These are phyloP conservation scores for Pseudochirops corinnae DNA, from an alignment of 2,797 vertebrate genomes.

Conservation along the genomic window DNA sequence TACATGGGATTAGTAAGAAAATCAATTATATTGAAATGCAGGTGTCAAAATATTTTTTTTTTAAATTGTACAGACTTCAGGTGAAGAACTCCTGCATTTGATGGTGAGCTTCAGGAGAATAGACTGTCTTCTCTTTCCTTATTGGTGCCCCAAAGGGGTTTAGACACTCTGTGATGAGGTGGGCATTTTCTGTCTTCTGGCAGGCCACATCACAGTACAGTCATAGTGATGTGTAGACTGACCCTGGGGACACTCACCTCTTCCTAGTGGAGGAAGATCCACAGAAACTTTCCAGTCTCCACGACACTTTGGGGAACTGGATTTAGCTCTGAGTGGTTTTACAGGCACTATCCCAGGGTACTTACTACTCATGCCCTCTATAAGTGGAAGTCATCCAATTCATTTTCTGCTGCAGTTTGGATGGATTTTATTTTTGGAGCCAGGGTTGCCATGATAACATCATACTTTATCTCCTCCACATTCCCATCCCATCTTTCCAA, in stretches of 20 bases:
- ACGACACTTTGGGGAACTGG: background rate
- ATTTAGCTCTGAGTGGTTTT: background rate
- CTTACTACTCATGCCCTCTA: background rate
- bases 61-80: no score
- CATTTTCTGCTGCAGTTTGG: background rate
- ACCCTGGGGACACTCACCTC: background rate
- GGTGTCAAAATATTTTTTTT: background rate
- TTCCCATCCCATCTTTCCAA: background rate
- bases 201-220: background rate
- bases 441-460: constrained; percentile 63
- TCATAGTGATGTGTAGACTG: background rate
- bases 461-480: constrained; percentile 33
- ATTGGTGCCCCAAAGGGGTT: background rate
- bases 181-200: background rate
- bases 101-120: background rate
- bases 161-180: background rate
- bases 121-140: background rate
- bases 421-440: constrained; percentile 44
- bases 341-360: background rate
- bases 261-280: background rate
- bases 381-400: constrained; percentile 3
- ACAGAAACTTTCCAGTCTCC: background rate
- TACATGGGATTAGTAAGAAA: background rate
- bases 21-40: background rate
- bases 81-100: background rate